Conservation (phyloP, 2,797 vertebrate species). For the Siniperca undulata region DNA sequence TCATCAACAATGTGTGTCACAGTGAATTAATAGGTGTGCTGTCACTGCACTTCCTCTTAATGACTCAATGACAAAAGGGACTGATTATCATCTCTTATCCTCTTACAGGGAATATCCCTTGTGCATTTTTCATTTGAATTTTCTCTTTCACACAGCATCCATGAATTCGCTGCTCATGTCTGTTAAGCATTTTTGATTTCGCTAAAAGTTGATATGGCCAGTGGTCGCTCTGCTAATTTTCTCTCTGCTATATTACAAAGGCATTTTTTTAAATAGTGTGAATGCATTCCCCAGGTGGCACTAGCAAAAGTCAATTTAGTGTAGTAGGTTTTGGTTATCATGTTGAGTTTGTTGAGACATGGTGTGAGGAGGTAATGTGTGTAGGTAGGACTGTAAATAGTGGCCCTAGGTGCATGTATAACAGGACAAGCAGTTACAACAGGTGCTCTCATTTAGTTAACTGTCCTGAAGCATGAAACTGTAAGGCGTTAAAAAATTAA, state of each 20-base stretch:
- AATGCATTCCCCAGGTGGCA: neutral
- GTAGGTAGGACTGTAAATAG: neutral
- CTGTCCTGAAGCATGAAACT: neutral
- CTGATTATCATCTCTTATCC: slow-evolving; percentile 9
- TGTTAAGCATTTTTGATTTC: slow-evolving; percentile 7
- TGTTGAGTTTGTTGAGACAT: slow-evolving; percentile 56
- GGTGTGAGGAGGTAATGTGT: slow-evolving; percentile 17
- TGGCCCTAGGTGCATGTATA: slow-evolving; percentile 7
- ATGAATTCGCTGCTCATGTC: neutral
- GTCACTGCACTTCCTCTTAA: neutral
- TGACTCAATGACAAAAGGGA: neutral
- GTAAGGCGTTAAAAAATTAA: neutral
- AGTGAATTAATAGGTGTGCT: slow-evolving; percentile 4
- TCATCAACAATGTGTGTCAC: slow-evolving; percentile 22
- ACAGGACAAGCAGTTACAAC: slow-evolving; percentile 13
- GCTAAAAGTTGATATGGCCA: slow-evolving; percentile 13
- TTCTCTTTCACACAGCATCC: neutral
- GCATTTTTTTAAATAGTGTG: too few relatives aligned
- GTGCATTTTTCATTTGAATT: neutral
- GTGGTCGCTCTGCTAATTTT: neutral
- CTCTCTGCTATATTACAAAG: slow-evolving; percentile 2
- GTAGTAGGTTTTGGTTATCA: slow-evolving; percentile 27
- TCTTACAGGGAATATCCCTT: neutral
- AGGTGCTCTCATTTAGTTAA: slow-evolving; percentile 10
- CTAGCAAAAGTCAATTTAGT: neutral